These are phyloP conservation scores for Pocota personata DNA, from an alignment of 2,888 invertebrate species.

Conservation along the genomic window DNA sequence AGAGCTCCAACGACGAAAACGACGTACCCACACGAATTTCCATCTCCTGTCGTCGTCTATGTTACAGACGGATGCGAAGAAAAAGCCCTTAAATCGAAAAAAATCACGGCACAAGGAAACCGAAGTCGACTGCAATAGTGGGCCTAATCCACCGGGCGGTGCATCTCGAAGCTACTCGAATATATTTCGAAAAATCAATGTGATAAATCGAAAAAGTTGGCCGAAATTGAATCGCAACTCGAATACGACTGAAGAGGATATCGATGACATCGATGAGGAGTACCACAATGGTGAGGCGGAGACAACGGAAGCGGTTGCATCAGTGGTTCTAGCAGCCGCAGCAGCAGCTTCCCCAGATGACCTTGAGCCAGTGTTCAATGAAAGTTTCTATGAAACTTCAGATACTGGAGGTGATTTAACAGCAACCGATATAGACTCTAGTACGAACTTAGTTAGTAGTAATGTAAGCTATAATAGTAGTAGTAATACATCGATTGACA, in stretches of 20 bases:
- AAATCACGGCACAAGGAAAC: slow-evolving; percentile 66
- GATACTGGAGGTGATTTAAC: slow-evolving; percentile 81
- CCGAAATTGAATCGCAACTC: slow-evolving; percentile 76
- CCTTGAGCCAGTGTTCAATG: slow-evolving; percentile 73
- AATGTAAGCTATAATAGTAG: slow-evolving; percentile 82
- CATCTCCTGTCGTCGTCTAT: slow-evolving; percentile 51
- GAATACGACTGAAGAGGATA: slow-evolving; percentile 78
- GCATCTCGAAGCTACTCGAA: slow-evolving; percentile 79
- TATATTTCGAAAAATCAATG: slow-evolving; percentile 78
- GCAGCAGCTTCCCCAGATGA: slow-evolving; percentile 50
- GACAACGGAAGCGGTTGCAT: slow-evolving; percentile 75
- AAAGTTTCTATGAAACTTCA: slow-evolving; percentile 82
- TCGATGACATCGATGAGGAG: slow-evolving; percentile 78
- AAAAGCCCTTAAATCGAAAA: slow-evolving; percentile 54
- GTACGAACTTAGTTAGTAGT: slow-evolving; percentile 80
- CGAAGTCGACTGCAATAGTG: slow-evolving; percentile 16
- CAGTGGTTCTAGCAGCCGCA: slow-evolving; percentile 68
- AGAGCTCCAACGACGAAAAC: slow-evolving; percentile 66
- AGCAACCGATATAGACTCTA: slow-evolving; percentile 81
- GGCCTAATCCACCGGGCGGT: slow-evolving; percentile 76
- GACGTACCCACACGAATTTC: slow-evolving; percentile 35
- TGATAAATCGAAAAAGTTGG: slow-evolving; percentile 74
- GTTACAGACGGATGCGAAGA: slow-evolving; percentile 45
- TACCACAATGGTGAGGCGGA: slow-evolving; percentile 78
- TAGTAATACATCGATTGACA: slow-evolving; percentile 82